Base-by-base conservation (phyloP, 2,797 vertebrate species). In the Poecile montanus region DNA sequence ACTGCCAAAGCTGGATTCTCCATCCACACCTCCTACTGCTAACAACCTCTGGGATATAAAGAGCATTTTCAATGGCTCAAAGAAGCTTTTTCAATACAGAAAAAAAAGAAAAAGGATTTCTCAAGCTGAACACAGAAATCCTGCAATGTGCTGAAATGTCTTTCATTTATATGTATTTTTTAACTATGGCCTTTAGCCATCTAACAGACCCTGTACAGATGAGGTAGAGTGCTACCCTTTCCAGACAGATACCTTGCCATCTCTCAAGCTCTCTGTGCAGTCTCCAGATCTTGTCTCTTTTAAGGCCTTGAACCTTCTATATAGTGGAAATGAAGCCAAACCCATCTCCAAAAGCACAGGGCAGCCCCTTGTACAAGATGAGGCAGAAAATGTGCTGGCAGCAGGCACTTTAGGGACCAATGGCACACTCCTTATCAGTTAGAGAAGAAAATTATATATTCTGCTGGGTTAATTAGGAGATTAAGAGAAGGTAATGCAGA, bases 1-100 rank as follows among this genome's bases (percentile, higher is more conserved):
- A 61, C 48, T 71, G 68, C 34, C 67, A 85, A 85, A 93, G 72
- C 27, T 72, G 76, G 89, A 88, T 95, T 92, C 85, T 92, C 72
- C 61, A 51, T 81, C 65, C 29, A 65, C 18, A 34, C 62, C 65
- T 83, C 89, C 89, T 67, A 47, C 51, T 0, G 11, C 72, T 94
- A 84, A 83, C 75, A 80, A 54, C 38, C n/a, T 81, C 66, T 51
- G n/a, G 54, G 61, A 83, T 53, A 45, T 20, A 93, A 85, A 85
- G 72, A 88, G 12, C 38, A 19, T 34, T 89, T 91, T 89, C 72
- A 92, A 44, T 68, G 30, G 36, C 61, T 96, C 76, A 88, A 72
- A 92, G 68, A 75, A 91, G 13, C 8, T 23, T 91, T 91, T 88
- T 85, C 73, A 91, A 44, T n/a, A 44, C 10, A 94, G 25, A 21